These are phyloP conservation scores for Dioctria linearis DNA, from an alignment of 2,888 invertebrate species.

Conservation along the genomic window DNA sequence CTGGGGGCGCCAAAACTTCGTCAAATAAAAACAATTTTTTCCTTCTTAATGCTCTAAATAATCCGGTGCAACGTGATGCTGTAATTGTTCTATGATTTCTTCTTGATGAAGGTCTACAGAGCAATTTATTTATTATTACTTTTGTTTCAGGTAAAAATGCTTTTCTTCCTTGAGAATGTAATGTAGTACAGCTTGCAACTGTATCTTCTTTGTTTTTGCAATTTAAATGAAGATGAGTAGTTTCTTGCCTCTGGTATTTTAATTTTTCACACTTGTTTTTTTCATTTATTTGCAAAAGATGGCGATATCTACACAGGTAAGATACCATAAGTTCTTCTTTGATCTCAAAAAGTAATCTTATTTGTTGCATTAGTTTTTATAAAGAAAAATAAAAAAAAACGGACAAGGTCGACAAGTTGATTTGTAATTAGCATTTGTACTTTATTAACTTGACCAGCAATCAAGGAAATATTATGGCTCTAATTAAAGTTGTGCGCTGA, in stretches of 20 bases:
- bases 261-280: not conserved
- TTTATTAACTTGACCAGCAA: constrained; percentile 9
- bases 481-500: not conserved
- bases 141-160: too few species aligned
- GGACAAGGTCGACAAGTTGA: not conserved
- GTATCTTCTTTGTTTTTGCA: too few species aligned
- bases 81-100: constrained; percentile 1
- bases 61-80: not conserved
- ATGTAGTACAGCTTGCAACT: too few species aligned
- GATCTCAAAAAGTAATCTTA: not conserved
- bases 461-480: constrained; percentile 2
- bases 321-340: not conserved
- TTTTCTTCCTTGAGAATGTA: too few species aligned
- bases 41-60: not conserved
- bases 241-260: too few species aligned
- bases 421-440: constrained; percentile 7
- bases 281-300: not conserved
- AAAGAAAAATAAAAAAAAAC: not conserved
- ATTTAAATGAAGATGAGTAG: too few species aligned
- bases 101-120: not conserved
- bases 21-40: not conserved
- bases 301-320: not conserved
- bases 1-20: not conserved
- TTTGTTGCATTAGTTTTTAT: not conserved
- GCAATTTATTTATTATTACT: too few species aligned